Percentiles rank a stretch among this genome's conserved stretches.
phyloP scores from a whole-genome alignment of 2,113 vertebrate genomes.

The Chloropsis hardwickii region DNA sequence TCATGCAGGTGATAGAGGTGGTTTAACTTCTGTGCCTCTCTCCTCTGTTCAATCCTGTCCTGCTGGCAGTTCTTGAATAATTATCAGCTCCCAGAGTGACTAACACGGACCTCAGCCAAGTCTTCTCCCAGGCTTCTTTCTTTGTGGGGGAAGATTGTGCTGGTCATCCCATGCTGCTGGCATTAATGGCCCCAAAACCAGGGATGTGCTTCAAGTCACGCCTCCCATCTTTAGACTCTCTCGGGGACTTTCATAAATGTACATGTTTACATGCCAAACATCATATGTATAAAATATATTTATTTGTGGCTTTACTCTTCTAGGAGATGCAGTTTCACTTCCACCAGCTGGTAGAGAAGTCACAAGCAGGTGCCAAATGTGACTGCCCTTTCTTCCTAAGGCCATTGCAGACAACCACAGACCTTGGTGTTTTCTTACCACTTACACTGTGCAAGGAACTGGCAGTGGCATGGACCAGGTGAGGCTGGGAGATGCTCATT shows the following conservation, averaged over 20 bases:
- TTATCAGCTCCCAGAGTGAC: background rate
- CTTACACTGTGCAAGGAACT: background rate
- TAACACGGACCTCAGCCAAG: background rate
- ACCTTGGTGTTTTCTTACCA: background rate
- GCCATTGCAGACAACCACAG: background rate
- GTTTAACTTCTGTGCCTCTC: background rate
- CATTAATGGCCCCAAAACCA: background rate
- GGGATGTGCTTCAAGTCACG: accelerated
- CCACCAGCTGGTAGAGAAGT: background rate
- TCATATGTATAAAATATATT: background rate
- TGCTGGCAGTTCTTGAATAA: background rate
- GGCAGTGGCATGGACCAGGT: background rate
- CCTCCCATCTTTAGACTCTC: background rate
- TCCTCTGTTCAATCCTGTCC: background rate
- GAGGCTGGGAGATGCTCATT: background rate
- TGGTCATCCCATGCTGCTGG: background rate
- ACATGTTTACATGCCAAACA: background rate
- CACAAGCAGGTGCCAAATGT: background rate
- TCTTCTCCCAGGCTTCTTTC: background rate
- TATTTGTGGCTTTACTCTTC: background rate
- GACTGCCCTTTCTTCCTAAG: background rate
- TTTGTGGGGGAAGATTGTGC: background rate
- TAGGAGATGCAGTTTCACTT: background rate
- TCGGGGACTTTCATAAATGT: background rate
- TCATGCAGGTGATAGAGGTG: background rate